A percentile compares a stretch with the other conserved stretches of the same genome.
phyloP scores from a whole-genome alignment of 2,113 vertebrate genomes.

The Stigmatopora nigra region DNA sequence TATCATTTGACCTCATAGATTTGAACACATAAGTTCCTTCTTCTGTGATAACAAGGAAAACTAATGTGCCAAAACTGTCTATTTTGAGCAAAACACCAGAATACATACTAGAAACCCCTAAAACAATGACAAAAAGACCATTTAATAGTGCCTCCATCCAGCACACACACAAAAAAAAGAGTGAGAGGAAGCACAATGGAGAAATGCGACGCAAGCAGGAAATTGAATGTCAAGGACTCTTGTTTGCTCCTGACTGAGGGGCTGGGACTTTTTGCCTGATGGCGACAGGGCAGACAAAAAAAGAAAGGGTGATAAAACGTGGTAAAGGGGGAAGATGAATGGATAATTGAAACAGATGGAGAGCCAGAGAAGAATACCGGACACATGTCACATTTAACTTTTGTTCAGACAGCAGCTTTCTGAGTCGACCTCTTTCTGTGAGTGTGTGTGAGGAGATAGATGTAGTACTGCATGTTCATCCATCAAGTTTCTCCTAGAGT shows the following conservation, averaged over 20 bases:
- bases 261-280: constrained; percentile 62
- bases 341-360: constrained; percentile 41
- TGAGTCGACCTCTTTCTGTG: constrained; percentile 7
- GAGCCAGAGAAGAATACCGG: constrained; percentile 31
- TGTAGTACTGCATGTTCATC: constrained; percentile 17
- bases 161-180: constrained; percentile 42
- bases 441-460: constrained; percentile 15
- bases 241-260: constrained; percentile 72
- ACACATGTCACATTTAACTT: constrained; percentile 37
- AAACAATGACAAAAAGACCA: constrained; percentile 1
- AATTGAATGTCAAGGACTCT: constrained; percentile 75
- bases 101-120: not conserved
- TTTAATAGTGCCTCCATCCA: constrained; percentile 40
- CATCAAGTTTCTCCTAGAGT: constrained; percentile 44
- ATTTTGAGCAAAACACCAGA: not conserved
- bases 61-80: too few species aligned
- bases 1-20: too few species aligned
- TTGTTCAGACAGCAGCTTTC: constrained; percentile 27
- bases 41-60: too few species aligned
- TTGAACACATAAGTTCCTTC: too few species aligned
- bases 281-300: constrained; percentile 29
- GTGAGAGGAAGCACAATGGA: constrained; percentile 50
- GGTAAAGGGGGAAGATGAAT: constrained; percentile 12
- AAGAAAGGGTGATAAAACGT: constrained; percentile 42
- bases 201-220: constrained; percentile 68